phyloP scores from a whole-genome alignment of 2,113 vertebrate species.

The Epinephelus fuscoguttatus region DNA sequence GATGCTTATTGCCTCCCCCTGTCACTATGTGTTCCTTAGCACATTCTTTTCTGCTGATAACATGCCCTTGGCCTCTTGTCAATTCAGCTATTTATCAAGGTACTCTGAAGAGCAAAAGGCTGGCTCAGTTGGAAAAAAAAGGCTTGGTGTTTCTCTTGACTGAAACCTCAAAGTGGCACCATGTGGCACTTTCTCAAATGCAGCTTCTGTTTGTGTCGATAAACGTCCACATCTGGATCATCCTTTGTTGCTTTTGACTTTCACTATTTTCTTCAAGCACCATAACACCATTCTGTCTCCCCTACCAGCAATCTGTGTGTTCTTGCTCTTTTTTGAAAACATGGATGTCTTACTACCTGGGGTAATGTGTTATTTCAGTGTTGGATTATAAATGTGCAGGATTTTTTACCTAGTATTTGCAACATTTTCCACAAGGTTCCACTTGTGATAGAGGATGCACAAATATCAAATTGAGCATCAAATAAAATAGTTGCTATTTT shows the following conservation, averaged over 20 bases:
- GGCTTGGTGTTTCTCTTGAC: background rate
- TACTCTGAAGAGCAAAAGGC: constrained; percentile 21
- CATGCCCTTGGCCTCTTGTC: constrained; percentile 29
- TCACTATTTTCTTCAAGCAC: background rate
- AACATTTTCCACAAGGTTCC: background rate
- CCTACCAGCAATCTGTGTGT: background rate
- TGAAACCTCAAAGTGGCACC: constrained; percentile 34
- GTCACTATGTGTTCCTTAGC: constrained; percentile 13
- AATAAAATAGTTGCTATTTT: background rate
- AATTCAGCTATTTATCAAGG: constrained; percentile 38
- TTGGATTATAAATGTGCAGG: background rate
- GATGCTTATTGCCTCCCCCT: constrained; percentile 18
- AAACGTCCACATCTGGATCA: constrained; percentile 20
- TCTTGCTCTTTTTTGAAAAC: background rate
- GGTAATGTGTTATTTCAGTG: background rate
- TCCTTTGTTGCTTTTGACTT: background rate
- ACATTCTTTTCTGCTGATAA: constrained; percentile 21
- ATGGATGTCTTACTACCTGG: background rate
- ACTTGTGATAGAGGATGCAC: background rate
- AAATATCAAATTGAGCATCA: background rate
- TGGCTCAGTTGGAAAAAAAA: background rate
- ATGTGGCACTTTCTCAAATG: constrained; percentile 27
- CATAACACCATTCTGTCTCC: background rate
- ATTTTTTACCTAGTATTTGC: background rate
- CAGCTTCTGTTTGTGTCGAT: constrained; percentile 29